phyloP scores from a whole-genome alignment of 23 tunicate genomes.

The Phallusia fumigata region DNA sequence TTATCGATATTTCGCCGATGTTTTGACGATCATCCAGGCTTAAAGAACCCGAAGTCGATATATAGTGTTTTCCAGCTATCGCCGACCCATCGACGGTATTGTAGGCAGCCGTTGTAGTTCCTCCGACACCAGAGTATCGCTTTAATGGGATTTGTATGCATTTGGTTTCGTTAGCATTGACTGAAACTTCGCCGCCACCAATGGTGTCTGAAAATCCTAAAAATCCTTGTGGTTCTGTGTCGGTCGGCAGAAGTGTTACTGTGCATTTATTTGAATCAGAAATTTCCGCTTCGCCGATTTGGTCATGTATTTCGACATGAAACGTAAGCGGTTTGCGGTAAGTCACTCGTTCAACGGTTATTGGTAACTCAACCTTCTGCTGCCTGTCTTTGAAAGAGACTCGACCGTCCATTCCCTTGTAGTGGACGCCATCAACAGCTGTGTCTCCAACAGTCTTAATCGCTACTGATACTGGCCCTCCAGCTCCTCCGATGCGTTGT shows the following conservation, averaged over 20 bases:
- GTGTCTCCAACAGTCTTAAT: slow-evolving; percentile 18
- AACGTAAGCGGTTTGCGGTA: slow-evolving; percentile 23
- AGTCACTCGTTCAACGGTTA: slow-evolving; percentile 19
- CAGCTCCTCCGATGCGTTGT: slow-evolving; percentile 17
- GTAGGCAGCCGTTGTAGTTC: slow-evolving; percentile 1
- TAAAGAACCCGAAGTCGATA: slow-evolving; percentile 14
- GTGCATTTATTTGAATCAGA: neutral
- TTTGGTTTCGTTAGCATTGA: slow-evolving; percentile 13
- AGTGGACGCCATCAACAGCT: slow-evolving; percentile 58
- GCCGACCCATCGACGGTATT: slow-evolving; percentile 12
- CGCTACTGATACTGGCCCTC: slow-evolving; percentile 22
- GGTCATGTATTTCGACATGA: slow-evolving; percentile 36
- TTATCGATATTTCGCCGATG: slow-evolving; percentile 13
- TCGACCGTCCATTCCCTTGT: slow-evolving; percentile 28
- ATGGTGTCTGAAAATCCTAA: neutral
- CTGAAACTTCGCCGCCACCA: neutral
- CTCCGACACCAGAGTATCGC: slow-evolving; percentile 13
- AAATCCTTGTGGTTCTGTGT: neutral
- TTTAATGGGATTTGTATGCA: neutral
- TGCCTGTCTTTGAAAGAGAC: slow-evolving; percentile 50
- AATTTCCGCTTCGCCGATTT: slow-evolving; percentile 36
- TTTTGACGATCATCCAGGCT: slow-evolving; percentile 26
- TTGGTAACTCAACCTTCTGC: slow-evolving; percentile 21
- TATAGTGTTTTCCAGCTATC: slow-evolving; percentile 29
- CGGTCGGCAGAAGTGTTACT: neutral